Evolutionary conservation across 2,113 vertebrate genomes (phyloP), one percentile per base, ranked within the genome.

Genomic region (Emydocephalus ijimae): DNA sequence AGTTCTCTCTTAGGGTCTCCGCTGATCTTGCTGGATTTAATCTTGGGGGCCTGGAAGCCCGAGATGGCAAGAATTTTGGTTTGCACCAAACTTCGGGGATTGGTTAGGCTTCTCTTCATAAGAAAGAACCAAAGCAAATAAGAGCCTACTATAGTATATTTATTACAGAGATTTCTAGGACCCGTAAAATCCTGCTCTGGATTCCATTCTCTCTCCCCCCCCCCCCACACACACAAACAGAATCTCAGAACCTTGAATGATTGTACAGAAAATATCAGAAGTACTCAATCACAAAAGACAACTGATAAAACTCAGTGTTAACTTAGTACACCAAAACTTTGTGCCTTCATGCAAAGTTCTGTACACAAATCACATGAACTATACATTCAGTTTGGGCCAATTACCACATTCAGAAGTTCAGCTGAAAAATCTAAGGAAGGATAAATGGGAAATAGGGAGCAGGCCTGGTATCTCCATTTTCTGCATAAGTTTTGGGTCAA

Each of bases 281-380:
- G 97, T 94, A 95, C 96, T 97, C 39, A 91, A 94, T 97, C 97
- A 98, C 97, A 97, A 96, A 96, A 93, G 45, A 97, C 95, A 98
- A 99, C 98, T 99, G 99, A 99, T 99, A 99, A 98, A 99, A 99
- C 98, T 99, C 99, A 99, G 98, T 98, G 96, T 97, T 97, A 96
- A 96, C 93, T 92, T 94, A 95, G 96, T 93, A 98, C 98, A 98
- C 97, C 96, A 97, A 98, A 98, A 98, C 97, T 96, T 97, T 95
- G 97, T 94, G 98, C 97, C 88, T 98, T 98, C 98, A 98, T 99
- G 98, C 98, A 98, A 97, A 96, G 97, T 96, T 97, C 96, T 90
- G 56, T 95, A 97, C 97, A 98, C 96, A 95, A 98, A 98, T 96
- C 97, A 98, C 98, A 98, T 95, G 96, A 97, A 96, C 97, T 95